These are phyloP conservation scores for Temnothorax ravouxi DNA, from an alignment of 2,888 invertebrate species.

Conservation along the genomic window DNA sequence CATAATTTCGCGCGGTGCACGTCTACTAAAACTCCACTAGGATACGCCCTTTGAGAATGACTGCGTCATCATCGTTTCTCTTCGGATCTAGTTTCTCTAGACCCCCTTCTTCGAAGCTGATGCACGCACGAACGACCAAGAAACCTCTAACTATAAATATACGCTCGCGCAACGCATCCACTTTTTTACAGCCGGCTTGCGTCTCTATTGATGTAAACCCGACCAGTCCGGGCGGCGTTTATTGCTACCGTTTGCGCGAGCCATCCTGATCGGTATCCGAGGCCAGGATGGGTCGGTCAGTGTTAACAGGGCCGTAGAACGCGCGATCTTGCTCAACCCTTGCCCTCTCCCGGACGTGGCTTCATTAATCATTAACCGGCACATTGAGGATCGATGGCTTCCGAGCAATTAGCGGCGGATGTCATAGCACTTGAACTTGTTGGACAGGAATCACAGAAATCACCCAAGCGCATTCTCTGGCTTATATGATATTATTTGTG, in stretches of 20 bases:
- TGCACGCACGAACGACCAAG: conserved; percentile 42
- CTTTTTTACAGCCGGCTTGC: conserved; percentile 39
- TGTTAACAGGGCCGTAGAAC: conserved; percentile 53
- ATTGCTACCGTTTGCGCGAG: conserved; percentile 53
- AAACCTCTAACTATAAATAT: conserved; percentile 55
- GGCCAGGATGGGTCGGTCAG: conserved; percentile 39
- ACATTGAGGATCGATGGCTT: conserved; percentile 46
- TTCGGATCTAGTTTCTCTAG: neutral
- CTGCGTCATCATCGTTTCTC: conserved; percentile 32
- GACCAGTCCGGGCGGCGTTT: conserved; percentile 36
- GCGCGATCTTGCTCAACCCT: conserved; percentile 53
- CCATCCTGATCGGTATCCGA: conserved; percentile 41
- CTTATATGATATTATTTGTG: neutral
- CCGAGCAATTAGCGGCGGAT: conserved; percentile 53
- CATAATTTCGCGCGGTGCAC: neutral
- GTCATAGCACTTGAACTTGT: conserved; percentile 24
- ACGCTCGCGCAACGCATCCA: conserved; percentile 38
- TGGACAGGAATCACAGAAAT: conserved; percentile 24
- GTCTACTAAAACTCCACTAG: neutral
- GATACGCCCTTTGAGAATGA: conserved; percentile 35
- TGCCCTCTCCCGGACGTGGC: conserved; percentile 41
- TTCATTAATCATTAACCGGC: conserved; percentile 56
- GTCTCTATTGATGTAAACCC: conserved; percentile 56
- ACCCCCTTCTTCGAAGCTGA: neutral
- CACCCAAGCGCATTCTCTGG: neutral